Evolutionary conservation across 1,140 invertebrate genomes (phyloP), one percentile per base, ranked within the genome.

Genomic region (Dendrolimus kikuchii): DNA sequence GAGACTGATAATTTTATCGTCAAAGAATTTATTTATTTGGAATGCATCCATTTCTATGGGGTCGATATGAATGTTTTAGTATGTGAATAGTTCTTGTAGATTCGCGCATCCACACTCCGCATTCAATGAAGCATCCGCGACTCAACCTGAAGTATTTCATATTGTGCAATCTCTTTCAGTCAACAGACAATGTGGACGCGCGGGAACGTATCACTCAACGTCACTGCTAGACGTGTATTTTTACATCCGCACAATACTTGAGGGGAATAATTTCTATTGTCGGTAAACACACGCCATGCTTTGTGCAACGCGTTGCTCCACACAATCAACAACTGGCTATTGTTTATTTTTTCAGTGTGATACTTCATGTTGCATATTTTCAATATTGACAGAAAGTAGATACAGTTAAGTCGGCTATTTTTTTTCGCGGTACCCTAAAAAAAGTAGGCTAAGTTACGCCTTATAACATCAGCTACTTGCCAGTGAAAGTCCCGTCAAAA

Each of bases 81-180:
- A 68, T 45, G 64, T 68, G 66, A 68, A 75, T 68, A 71, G 54
- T 53, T 42, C 46, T 46, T 43, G 46, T 47, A 57, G 61, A 48
- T 41, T 58, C 59, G 7, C 7, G 5, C 41, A 42, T 49, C 48
- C 51, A 56, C 57, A 65, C 59, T 59, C 64, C 59, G 69, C 69
- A 81, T 84, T 81, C 78, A 81, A 77, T 75, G 74, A 77, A 69
- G 71, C 70, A 70, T 63, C 71, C 69, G 69, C 71, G 74, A 73
- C 74, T 78, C 70, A 79, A 68, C 73, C 72, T 72, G 78, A 81
- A 83, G 74, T 81, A 85, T 83, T 85, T 85, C 78, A 81, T 85
- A 82, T 80, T 79, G 73, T 77, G 78, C 72, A 77, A 81, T 79
- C 77, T 77, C 81, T 85, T 85, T 85, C 76, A 81, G 67, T 45